Evolutionary conservation across 2,113 vertebrate genomes (phyloP).

Genomic region (Morone saxatilis): DNA sequence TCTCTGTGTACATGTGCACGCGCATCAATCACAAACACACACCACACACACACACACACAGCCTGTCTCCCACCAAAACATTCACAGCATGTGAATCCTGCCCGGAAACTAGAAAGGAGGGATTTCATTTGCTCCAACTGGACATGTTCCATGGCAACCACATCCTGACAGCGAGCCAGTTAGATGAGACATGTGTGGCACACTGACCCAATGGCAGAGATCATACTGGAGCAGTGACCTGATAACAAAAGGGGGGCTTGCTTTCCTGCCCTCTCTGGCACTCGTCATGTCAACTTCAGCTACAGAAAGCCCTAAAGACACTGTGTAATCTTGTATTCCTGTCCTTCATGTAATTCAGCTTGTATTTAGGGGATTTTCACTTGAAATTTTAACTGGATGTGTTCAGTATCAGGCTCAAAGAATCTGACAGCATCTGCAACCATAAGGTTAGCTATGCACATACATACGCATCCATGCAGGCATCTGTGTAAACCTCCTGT

Average conservation of each 20-base stretch:
- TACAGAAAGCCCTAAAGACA: slow-evolving; percentile 19
- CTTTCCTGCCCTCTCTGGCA: slow-evolving; percentile 24
- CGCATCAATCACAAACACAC: slow-evolving; percentile 15
- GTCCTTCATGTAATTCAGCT: neutral
- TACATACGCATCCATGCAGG: neutral
- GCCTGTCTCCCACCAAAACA: slow-evolving; percentile 61
- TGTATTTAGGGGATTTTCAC: neutral
- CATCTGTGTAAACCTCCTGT: slow-evolving; percentile 29
- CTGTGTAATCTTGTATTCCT: neutral
- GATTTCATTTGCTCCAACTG: slow-evolving; percentile 72
- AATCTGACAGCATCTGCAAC: slow-evolving; percentile 32
- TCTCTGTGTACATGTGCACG: slow-evolving; percentile 46
- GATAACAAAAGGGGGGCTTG: slow-evolving; percentile 64
- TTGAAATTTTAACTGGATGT: neutral
- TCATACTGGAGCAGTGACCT: slow-evolving; percentile 66
- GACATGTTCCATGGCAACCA: slow-evolving; percentile 77
- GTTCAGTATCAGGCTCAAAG: neutral
- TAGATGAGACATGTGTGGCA: slow-evolving; percentile 62
- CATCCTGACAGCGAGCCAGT: slow-evolving; percentile 71
- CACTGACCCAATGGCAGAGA: slow-evolving; percentile 79
- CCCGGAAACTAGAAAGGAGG: slow-evolving; percentile 75
- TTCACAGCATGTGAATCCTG: slow-evolving; percentile 72
- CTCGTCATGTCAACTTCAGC: slow-evolving; percentile 32
- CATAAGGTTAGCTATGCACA: neutral
- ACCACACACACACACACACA: slow-evolving; percentile 7